Evolutionary conservation across 2,113 vertebrate species (phyloP).

Genomic region (Drymodes brunneopygia): DNA sequence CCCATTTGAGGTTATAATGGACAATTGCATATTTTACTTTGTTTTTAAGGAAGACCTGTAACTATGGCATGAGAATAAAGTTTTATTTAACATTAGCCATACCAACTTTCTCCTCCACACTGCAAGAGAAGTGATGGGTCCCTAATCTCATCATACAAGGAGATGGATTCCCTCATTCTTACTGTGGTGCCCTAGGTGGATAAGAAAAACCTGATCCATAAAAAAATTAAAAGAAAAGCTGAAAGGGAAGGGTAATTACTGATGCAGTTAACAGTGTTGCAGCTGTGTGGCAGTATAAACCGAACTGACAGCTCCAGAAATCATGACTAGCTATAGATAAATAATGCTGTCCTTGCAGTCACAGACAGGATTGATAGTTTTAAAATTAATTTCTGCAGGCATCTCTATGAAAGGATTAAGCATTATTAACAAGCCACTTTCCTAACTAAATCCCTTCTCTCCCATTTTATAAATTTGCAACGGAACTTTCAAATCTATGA

Average conservation of each 20-base stretch:
- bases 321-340: neutral
- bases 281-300: neutral
- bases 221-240: neutral
- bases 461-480: neutral
- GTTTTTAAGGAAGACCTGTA: neutral
- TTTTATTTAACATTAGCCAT: neutral
- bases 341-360: neutral
- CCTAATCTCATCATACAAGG: neutral
- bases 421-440: neutral
- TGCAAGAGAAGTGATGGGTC: neutral
- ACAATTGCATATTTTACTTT: neutral
- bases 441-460: neutral
- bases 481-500: neutral
- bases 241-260: neutral
- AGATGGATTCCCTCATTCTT: neutral
- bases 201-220: neutral
- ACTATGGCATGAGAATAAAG: neutral
- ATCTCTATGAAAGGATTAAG: neutral
- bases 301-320: neutral
- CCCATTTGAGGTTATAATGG: neutral
- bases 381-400: neutral
- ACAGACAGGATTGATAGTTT: neutral
- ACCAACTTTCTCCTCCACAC: accelerated
- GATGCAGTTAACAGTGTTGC: neutral
- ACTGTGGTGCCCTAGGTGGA: neutral